Conservation (phyloP, 2,113 vertebrate genomes). For the Crocuta crocuta region DNA sequence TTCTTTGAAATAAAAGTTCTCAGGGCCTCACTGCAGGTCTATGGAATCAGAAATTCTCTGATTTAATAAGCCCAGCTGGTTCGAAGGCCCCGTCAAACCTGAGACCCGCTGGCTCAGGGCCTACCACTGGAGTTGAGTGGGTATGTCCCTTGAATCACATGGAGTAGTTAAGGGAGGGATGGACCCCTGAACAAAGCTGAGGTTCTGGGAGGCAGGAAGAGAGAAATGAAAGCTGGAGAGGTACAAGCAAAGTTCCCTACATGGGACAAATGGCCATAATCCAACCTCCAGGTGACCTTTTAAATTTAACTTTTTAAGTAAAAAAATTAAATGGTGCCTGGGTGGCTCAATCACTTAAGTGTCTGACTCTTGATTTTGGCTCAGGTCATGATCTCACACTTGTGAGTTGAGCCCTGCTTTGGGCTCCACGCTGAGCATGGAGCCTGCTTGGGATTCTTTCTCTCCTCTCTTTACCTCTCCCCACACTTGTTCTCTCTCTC, state of each 20-base stretch:
- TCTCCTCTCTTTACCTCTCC: too few relatives aligned
- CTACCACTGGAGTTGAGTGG: neutral
- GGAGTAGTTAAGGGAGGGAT: neutral
- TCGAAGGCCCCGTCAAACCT: neutral
- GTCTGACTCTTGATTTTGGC: too few relatives aligned
- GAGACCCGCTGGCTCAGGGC: neutral
- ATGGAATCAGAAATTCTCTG: neutral
- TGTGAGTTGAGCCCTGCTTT: too few relatives aligned
- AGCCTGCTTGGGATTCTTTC: too few relatives aligned
- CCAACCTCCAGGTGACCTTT: neutral
- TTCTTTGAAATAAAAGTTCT: neutral
- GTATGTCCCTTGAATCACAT: neutral
- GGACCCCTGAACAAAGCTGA: neutral
- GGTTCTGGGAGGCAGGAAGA: neutral
- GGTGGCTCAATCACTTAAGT: too few relatives aligned
- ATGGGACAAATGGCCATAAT: neutral
- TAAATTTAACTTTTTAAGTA: neutral
- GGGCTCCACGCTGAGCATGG: neutral
- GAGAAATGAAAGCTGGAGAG: neutral
- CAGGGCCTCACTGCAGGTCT: neutral
- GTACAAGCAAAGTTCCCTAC: accelerated
- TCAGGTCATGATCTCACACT: too few relatives aligned
- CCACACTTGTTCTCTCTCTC: too few relatives aligned
- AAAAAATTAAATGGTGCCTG: too few relatives aligned
- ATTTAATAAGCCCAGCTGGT: neutral